A percentile compares a stretch with the other conserved stretches of the same genome.
phyloP scores from a whole-genome alignment of 2,113 vertebrate genomes.

The Phyllostomus hastatus region DNA sequence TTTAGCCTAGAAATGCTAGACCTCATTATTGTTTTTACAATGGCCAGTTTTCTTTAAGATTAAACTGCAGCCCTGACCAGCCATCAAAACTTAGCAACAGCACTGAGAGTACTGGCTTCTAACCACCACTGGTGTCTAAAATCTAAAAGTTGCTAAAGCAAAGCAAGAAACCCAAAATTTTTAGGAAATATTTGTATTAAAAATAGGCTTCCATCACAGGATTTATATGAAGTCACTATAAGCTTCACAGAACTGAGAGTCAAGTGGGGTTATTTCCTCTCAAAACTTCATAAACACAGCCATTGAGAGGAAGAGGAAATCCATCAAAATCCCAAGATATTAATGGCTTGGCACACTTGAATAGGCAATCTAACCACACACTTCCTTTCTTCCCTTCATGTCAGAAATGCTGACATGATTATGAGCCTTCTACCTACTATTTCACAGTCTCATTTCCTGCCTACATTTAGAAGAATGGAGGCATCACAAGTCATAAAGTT shows the following conservation, averaged over 20 bases:
- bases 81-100: neutral
- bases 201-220: neutral
- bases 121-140: neutral
- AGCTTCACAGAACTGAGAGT: neutral
- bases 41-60: neutral
- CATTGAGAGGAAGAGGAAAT: neutral
- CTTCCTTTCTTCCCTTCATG: neutral
- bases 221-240: neutral
- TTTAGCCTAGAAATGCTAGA: neutral
- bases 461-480: neutral
- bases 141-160: neutral
- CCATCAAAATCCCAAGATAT: neutral
- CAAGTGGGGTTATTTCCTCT: neutral
- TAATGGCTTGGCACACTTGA: neutral
- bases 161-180: neutral
- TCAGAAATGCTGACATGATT: neutral
- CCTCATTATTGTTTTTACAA: neutral
- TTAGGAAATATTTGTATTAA: neutral
- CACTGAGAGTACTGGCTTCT: neutral
- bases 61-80: neutral
- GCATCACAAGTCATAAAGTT: neutral
- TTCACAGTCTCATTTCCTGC: neutral
- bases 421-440: neutral
- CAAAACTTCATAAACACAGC: neutral
- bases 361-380: neutral